Conservation (phyloP, 2,888 invertebrate species). For the Gasteruption jaculator region DNA sequence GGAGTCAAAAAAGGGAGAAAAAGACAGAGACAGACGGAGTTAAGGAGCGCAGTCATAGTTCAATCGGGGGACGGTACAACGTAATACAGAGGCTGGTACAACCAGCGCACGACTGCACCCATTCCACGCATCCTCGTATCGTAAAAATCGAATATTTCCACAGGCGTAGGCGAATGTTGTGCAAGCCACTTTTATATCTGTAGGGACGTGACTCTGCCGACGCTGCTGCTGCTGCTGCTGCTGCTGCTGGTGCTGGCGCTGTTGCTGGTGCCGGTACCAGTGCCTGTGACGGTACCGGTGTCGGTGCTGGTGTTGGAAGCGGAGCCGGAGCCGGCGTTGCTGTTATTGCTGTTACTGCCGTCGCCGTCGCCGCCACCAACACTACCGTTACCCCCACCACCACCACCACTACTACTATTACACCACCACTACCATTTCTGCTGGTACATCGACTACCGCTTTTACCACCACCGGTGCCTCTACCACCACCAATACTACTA, state of each 20-base stretch:
- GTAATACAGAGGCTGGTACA: constrained; percentile 25
- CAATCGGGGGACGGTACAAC: constrained; percentile 25
- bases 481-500: constrained; percentile 8
- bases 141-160: constrained; percentile 48
- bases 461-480: not conserved
- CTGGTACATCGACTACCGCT: constrained; percentile 7
- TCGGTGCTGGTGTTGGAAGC: not conserved
- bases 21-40: constrained; percentile 2
- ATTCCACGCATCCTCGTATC: constrained; percentile 29
- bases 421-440: not conserved
- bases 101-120: constrained; percentile 14
- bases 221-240: constrained; percentile 19
- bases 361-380: no score
- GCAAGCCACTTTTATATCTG: constrained; percentile 38
- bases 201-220: constrained; percentile 35
- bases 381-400: constrained; percentile 22
- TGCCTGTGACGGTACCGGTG: no score
- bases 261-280: constrained; percentile 16
- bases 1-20: constrained; percentile 1
- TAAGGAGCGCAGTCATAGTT: constrained; percentile 9
- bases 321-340: constrained; percentile 17
- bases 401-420: constrained; percentile 14
- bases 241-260: constrained; percentile 22
- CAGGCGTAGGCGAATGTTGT: constrained; percentile 34
- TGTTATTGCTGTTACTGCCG: constrained; percentile 16